These are phyloP conservation scores for Zaprionus capensis DNA, from an alignment of 1,140 invertebrate species.

Conservation along the genomic window DNA sequence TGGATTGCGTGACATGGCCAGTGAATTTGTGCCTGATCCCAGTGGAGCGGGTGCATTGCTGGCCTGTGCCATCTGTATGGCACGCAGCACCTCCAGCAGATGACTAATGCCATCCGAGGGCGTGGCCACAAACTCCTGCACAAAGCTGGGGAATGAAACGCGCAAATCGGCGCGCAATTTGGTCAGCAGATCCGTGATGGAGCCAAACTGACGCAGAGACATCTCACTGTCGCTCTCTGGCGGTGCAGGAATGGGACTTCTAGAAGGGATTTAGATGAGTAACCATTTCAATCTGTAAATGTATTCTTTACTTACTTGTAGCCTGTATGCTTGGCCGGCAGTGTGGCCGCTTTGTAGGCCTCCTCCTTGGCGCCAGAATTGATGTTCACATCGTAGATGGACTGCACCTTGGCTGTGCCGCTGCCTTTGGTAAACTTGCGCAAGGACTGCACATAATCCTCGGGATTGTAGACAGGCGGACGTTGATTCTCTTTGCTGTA, in stretches of 20 bases:
- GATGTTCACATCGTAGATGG: slow-evolving; percentile 78
- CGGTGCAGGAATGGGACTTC: slow-evolving; percentile 85
- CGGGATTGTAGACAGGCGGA: slow-evolving; percentile 93
- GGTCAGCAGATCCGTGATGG: slow-evolving; percentile 93
- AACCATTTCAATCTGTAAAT: not conserved
- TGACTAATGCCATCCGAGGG: slow-evolving; percentile 93
- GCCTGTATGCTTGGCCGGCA: slow-evolving; percentile 78
- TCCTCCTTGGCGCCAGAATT: slow-evolving; percentile 48
- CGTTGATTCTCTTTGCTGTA: slow-evolving; percentile 89
- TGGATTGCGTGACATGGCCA: slow-evolving; percentile 85
- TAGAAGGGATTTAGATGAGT: slow-evolving; percentile 10
- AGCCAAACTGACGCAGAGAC: slow-evolving; percentile 93
- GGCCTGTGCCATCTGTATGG: slow-evolving; percentile 90
- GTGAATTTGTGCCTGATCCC: slow-evolving; percentile 84
- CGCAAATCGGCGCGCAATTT: slow-evolving; percentile 94
- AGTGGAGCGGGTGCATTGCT: slow-evolving; percentile 64
- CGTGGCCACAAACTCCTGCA: slow-evolving; percentile 94
- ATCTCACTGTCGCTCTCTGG: slow-evolving; percentile 89
- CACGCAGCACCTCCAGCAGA: slow-evolving; percentile 92
- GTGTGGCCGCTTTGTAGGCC: slow-evolving; percentile 63
- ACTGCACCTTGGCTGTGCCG: slow-evolving; percentile 61
- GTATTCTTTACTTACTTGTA: slow-evolving; percentile 66
- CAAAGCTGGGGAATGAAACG: slow-evolving; percentile 94
- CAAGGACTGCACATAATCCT: slow-evolving; percentile 91
- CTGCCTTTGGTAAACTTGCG: slow-evolving; percentile 89